These are phyloP conservation scores for Lerista edwardsae DNA, from an alignment of 2,797 vertebrate genomes.

Conservation along the genomic window DNA sequence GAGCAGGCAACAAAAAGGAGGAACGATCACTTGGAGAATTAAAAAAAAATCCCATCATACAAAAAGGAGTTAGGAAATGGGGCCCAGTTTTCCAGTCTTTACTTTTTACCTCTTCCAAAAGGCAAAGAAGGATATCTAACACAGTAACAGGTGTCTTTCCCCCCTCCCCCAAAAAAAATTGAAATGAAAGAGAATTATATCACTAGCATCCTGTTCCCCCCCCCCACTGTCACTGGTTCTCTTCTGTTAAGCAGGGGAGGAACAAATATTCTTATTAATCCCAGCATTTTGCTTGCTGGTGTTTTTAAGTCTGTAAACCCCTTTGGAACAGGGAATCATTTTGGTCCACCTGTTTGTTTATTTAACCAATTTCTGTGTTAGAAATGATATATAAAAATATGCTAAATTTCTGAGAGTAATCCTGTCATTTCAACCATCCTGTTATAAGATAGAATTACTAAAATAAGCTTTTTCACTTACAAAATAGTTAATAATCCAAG, in stretches of 20 bases:
- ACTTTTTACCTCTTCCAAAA: neutral
- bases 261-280: no score
- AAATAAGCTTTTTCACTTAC: constrained; percentile 15
- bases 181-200: constrained; percentile 22
- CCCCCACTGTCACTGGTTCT: neutral
- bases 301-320: no score
- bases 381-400: no score
- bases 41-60: constrained; percentile 2
- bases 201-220: neutral
- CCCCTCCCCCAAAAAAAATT: no score
- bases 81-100: neutral
- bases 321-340: no score
- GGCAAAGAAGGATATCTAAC: no score
- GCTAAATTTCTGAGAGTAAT: constrained; percentile 4
- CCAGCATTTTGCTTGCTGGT: no score
- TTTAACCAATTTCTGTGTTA: no score
- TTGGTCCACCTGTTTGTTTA: no score
- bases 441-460: constrained; percentile 22
- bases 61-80: neutral
- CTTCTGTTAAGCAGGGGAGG: no score
- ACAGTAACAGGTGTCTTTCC: neutral
- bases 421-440: constrained; percentile 29
- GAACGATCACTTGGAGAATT: neutral
- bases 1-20: neutral
- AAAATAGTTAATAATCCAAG: constrained; percentile 25